Base-by-base conservation (phyloP, 2,888 invertebrate genomes). In the Hypena proboscidalis region DNA sequence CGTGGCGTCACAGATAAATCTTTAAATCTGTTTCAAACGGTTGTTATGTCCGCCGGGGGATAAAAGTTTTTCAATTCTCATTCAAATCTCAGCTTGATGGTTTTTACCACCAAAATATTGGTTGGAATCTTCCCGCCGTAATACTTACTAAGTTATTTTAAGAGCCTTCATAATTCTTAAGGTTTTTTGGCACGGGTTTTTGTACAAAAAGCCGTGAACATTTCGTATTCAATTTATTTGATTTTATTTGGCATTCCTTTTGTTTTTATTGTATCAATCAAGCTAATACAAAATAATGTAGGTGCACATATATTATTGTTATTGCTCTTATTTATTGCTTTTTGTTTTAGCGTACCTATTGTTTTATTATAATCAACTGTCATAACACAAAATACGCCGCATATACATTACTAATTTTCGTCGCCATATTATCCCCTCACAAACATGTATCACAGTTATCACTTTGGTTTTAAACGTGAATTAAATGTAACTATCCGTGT, bases 11-110 rank as follows among this genome's bases (percentile, higher is more conserved):
- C 51, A 61, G 57, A 72, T 67, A 67, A 63, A 70, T 73, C 58
- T 57, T 53, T 48, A 56, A 55, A 61, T 65, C 54, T 57, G 53
- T 65, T 60, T 73, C 73, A 79, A 77, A 72, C 70, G 61, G 64
- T 70, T 78, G 71, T 78, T 73, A 70, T 77, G 73, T 73, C 71
- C 70, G 54, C 53, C 61, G 36, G 51, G 70, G 71, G 69, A 69
- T 62, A 63, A 81, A 85, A 87, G 82, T 85, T 86, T 86, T 85
- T 85, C 83, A 83, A 86, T 85, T 84, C 85, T 73, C 74, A 80
- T 85, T 80, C 71, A 78, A 80, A 84, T 77, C 69, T 66, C 58
- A 50, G 68, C 68, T 70, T 70, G 66, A 63, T 65, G 59, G 67
- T 70, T 74, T 70, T 79, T 74, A 75, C 65, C 73, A 67, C 65